Base-by-base conservation (phyloP, 2,113 vertebrate species). In the Sakesphorus luctuosus region DNA sequence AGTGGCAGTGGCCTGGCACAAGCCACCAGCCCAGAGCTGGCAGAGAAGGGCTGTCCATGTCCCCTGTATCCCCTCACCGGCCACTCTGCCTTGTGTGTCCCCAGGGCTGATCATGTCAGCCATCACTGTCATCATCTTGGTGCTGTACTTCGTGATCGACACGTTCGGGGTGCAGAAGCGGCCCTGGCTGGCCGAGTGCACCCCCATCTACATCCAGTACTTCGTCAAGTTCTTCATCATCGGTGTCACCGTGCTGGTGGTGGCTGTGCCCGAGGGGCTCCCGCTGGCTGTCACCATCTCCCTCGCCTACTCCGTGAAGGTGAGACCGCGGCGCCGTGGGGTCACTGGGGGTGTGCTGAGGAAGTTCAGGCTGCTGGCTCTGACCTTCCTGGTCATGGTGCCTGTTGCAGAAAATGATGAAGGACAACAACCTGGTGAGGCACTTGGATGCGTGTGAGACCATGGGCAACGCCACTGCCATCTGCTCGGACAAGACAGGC, bases 151-250 rank as follows among this genome's bases (percentile, higher is more conserved):
- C 2, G 99, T 99, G 96, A 98, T 99, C 5, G 97, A 99, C 96
- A 99, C 98, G 8, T 99, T 99, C 1, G 99, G 96, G 49, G 86
- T 99, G 58, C 97, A 99, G 90, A 89, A 97, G 8, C 97, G 90
- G 20, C 63, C 97, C 9, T 99, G 99, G 99, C 65, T 98, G 17
- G 95, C 98, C 0, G 99, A 99, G 90, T 99, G 99, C 90, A 99
- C 99, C 3, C 99, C 99, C 26, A 98, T 99, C 93, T 99, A 99
- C 97, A 98, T 99, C 95, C 99, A 99, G 89, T 99, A 99, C 97
- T 99, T 99, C 4, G 99, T 99, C 90, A 99, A 99, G 97, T 99
- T 99, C 98, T 99, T 99, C 97, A 99, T 99, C 96, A 99, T 99
- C 2, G 99, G 99, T 0, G 98, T 99, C 94, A 99, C 99, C 0